These are phyloP conservation scores for Jordanella pulchra DNA, from an alignment of 2,797 vertebrate species.

Conservation along the genomic window DNA sequence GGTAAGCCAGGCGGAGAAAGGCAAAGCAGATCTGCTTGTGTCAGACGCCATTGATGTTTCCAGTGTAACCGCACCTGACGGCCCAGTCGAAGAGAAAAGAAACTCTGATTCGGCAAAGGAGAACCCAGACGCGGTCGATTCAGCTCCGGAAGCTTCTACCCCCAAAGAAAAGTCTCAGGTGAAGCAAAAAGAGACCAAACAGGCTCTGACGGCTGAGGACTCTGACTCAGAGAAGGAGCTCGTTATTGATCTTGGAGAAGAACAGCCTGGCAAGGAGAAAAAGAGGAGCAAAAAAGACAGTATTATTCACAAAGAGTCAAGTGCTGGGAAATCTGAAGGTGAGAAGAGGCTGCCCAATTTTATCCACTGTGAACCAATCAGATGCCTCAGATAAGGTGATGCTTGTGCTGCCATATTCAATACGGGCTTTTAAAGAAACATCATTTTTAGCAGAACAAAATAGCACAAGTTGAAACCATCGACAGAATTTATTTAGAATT, in stretches of 20 bases:
- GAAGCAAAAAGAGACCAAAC: constrained; percentile 84
- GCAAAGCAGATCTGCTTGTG: constrained; percentile 72
- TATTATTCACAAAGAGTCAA: constrained; percentile 76
- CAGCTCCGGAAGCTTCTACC: constrained; percentile 62
- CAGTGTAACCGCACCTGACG: constrained; percentile 61
- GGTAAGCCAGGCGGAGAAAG: constrained; percentile 80
- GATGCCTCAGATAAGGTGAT: not conserved
- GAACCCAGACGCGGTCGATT: constrained; percentile 83
- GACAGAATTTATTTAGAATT: not conserved
- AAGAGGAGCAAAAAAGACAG: constrained; percentile 89
- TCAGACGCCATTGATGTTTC: constrained; percentile 43
- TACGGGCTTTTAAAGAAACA: not conserved
- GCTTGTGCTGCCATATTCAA: not conserved
- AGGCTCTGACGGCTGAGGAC: constrained; percentile 83
- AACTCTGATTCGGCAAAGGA: constrained; percentile 83
- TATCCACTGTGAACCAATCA: constrained; percentile 5
- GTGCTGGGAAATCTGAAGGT: constrained; percentile 87
- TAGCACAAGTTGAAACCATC: not conserved
- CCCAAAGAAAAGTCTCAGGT: constrained; percentile 84
- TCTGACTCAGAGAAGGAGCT: constrained; percentile 97
- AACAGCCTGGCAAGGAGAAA: constrained; percentile 88
- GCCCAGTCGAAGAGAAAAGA: constrained; percentile 77
- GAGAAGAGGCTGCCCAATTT: constrained; percentile 35
- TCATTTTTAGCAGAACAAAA: not conserved
- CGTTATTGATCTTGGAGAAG: constrained; percentile 96